A percentile compares a stretch with the other conserved stretches of the same genome.
Conservation (phyloP, 2,888 invertebrate species). For the Venusia cambrica region DNA sequence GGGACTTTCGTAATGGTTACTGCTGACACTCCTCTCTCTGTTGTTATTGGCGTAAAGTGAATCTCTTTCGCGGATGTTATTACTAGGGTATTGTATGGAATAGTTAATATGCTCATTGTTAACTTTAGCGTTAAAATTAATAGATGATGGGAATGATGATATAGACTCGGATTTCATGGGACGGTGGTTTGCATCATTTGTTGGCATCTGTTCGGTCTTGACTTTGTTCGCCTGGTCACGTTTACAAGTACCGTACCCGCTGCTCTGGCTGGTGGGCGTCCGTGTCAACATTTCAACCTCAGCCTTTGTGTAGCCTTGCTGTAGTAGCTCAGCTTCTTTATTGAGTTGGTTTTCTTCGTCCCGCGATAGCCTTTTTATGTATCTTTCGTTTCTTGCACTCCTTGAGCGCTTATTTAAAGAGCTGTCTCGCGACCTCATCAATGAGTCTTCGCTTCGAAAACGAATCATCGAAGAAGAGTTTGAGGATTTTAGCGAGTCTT, state of each 20-base stretch:
- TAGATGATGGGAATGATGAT: slow-evolving; percentile 77
- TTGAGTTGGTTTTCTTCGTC: slow-evolving; percentile 83
- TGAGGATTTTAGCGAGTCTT: slow-evolving; percentile 85
- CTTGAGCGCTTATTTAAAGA: slow-evolving; percentile 84
- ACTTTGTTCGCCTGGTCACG: slow-evolving; percentile 72
- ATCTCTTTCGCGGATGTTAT: slow-evolving; percentile 54
- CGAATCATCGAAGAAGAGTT: slow-evolving; percentile 84
- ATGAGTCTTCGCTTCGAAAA: slow-evolving; percentile 86
- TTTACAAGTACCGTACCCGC: slow-evolving; percentile 73
- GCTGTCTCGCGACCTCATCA: slow-evolving; percentile 81
- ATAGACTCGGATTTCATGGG: slow-evolving; percentile 74
- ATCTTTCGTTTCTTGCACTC: slow-evolving; percentile 89
- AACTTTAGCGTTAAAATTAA: slow-evolving; percentile 78
- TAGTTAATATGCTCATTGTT: slow-evolving; percentile 78
- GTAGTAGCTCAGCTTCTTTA: slow-evolving; percentile 76
- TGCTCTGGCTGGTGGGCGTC: slow-evolving; percentile 76
- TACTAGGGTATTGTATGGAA: slow-evolving; percentile 66
- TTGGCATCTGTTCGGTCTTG: slow-evolving; percentile 51
- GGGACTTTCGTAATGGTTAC: slow-evolving; percentile 59
- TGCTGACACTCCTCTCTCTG: slow-evolving; percentile 58
- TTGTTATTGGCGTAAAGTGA: slow-evolving; percentile 61
- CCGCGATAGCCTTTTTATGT: slow-evolving; percentile 87
- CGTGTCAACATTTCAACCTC: slow-evolving; percentile 79
- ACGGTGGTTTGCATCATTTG: slow-evolving; percentile 56
- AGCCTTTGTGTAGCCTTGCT: slow-evolving; percentile 74